These are phyloP conservation scores for Drosophila athabasca DNA, from an alignment of 1,140 invertebrate genomes.

Conservation along the genomic window DNA sequence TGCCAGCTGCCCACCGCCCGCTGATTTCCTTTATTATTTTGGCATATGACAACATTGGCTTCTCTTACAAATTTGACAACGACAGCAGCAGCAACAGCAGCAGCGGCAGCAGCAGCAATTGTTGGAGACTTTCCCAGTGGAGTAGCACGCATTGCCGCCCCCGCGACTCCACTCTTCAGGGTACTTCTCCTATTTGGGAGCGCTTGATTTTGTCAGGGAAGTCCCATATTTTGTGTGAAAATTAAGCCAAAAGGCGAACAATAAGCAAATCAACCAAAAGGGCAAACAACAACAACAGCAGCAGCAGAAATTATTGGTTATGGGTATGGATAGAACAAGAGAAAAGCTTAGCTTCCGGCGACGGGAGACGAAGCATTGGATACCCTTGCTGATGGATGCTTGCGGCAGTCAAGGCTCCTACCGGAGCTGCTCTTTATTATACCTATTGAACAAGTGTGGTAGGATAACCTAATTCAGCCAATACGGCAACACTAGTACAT, in stretches of 20 bases:
- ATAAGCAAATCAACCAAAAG: slow-evolving; percentile 62
- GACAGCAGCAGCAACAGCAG: not conserved
- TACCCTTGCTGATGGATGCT: too few species aligned
- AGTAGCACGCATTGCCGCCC: too few species aligned
- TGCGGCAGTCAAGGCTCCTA: too few species aligned
- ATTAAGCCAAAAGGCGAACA: slow-evolving; percentile 62
- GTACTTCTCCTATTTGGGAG: slow-evolving; percentile 6
- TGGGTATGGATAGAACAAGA: slow-evolving; percentile 2
- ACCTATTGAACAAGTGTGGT: too few species aligned
- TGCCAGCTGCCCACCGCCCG: slow-evolving; percentile 58
- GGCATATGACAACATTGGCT: slow-evolving; percentile 35
- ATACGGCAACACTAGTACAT: too few species aligned
- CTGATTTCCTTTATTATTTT: slow-evolving; percentile 63
- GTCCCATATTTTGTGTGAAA: slow-evolving; percentile 24
- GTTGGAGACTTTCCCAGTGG: too few species aligned
- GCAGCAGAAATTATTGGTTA: slow-evolving; percentile 10
- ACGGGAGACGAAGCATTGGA: too few species aligned
- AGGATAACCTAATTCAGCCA: too few species aligned
- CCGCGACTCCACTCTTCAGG: too few species aligned
- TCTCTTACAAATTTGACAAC: slow-evolving; percentile 22
- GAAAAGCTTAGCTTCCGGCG: too few species aligned
- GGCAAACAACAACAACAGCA: slow-evolving; percentile 41
- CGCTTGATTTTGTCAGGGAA: slow-evolving; percentile 47
- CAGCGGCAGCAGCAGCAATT: too few species aligned
- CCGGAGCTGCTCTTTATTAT: too few species aligned